Evolutionary conservation across 2,888 invertebrate species (phyloP).

Genomic region (Hermodice carunculata): DNA sequence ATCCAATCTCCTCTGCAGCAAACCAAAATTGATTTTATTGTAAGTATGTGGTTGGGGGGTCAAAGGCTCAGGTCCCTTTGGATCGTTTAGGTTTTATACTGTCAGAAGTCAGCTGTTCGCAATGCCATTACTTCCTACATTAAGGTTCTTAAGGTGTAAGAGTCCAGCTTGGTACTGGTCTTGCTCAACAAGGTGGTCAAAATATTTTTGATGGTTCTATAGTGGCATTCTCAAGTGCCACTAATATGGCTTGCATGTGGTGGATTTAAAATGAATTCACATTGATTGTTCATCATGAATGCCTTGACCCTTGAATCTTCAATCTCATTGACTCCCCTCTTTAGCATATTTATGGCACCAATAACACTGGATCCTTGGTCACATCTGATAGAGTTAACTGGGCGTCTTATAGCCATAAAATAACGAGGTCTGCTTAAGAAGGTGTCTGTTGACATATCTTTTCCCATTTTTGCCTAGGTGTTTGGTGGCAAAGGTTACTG

Average conservation of each 20-base stretch:
- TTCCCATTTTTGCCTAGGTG: too few relatives aligned
- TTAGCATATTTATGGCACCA: slow-evolving; percentile 33
- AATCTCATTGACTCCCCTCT: slow-evolving; percentile 19
- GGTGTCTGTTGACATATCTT: slow-evolving; percentile 11
- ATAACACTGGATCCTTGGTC: slow-evolving; percentile 31
- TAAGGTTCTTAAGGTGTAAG: slow-evolving; percentile 29
- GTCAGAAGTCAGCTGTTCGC: slow-evolving; percentile 29
- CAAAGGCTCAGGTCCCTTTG: slow-evolving; percentile 11
- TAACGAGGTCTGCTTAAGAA: slow-evolving; percentile 6
- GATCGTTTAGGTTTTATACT: slow-evolving; percentile 10
- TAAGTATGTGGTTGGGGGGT: slow-evolving; percentile 30
- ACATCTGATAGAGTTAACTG: slow-evolving; percentile 3
- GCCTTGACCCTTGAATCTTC: slow-evolving; percentile 17
- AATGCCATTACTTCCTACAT: slow-evolving; percentile 27
- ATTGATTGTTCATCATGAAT: slow-evolving; percentile 19
- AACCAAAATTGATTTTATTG: slow-evolving; percentile 34
- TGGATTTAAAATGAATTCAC: slow-evolving; percentile 34
- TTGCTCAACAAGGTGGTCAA: slow-evolving; percentile 23
- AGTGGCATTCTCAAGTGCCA: slow-evolving; percentile 47
- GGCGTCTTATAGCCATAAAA: slow-evolving; percentile 5
- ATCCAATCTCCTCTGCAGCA: too few relatives aligned
- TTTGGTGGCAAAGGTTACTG: too few relatives aligned
- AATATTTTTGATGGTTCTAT: slow-evolving; percentile 37
- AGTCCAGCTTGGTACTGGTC: slow-evolving; percentile 18
- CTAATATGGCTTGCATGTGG: slow-evolving; percentile 44